Base-by-base conservation (phyloP, 2,797 vertebrate species). In the Darevskia mixta region DNA sequence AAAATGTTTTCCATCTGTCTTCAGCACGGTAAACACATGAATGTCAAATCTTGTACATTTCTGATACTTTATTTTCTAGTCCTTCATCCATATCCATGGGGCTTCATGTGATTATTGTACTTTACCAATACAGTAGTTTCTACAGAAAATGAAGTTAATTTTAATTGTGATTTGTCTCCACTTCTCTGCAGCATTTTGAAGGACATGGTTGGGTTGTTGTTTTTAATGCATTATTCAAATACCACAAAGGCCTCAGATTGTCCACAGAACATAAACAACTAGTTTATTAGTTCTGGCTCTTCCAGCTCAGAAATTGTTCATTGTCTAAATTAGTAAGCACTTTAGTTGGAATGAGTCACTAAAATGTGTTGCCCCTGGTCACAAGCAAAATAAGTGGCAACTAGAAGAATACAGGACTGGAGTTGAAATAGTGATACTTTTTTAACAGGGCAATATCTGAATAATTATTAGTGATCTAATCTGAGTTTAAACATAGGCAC, bases 251-350 rank as follows among this genome's bases (percentile, higher is more conserved):
- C 66, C 61, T 71, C 64, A 79, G 10, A 83, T 58, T 79, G 64
- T 32, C 4, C 32, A 79, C 27, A 83, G 75, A 83, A 79, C 76
- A 32, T 69, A 77, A 43, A 64, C 18, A 58, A 69, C 83, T 27
- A 69, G 64, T 18, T 79, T 71, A 25, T 25, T 27, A 64, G 27
- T 27, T 61, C 25, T 32, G 20, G 29, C 64, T 55, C 32, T 79
- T 81, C 69, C 71, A n/a, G 27, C 41, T 27, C 20, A 41, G 1
- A 88, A 18, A 43, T 61, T 69, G 43, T 79, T 84, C 76, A 88
- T 35, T 79, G 82, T 61, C 75, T n/a, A 83, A 84, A 13, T 55
- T 27, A 15, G 23, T 71, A 88, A 88, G 72, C 32, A 43, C 23
- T 79, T 49, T 43, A 78, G 45, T 5, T 79, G 38, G 35, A 85